Evolutionary conservation across 2,113 vertebrate species (phyloP).

Genomic region (Gasterosteus nipponicus): DNA sequence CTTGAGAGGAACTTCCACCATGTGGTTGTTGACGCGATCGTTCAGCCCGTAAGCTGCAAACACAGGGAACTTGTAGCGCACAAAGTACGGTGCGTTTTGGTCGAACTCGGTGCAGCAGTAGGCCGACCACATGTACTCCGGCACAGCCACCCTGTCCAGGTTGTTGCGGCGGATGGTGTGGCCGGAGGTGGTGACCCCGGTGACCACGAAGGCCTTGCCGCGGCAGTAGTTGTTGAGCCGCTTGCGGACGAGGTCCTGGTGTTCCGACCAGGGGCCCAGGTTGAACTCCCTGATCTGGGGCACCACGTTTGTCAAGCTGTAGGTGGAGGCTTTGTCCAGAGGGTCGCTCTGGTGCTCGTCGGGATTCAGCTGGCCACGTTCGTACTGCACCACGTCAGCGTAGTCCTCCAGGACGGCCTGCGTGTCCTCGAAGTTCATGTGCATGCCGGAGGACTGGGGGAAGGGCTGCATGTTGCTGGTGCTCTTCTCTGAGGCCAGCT

Average conservation of each 20-base stretch:
- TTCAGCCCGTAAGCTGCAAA: constrained; percentile 76
- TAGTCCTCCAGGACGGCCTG: constrained; percentile 80
- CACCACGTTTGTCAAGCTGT: constrained; percentile 78
- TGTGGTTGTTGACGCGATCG: constrained; percentile 71
- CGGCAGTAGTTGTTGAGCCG: constrained; percentile 80
- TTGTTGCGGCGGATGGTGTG: constrained; percentile 76
- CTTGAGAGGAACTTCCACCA: constrained; percentile 76
- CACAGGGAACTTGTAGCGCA: constrained; percentile 78
- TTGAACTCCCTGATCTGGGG: constrained; percentile 80
- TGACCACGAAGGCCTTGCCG: constrained; percentile 72
- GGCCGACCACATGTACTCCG: constrained; percentile 77
- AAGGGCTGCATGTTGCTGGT: constrained; percentile 81
- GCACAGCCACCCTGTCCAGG: constrained; percentile 70
- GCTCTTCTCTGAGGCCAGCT: constrained; percentile 76
- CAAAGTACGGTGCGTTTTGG: constrained; percentile 75
- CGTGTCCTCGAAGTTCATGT: constrained; percentile 80
- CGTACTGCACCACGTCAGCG: constrained; percentile 72
- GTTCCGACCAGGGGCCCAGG: constrained; percentile 76
- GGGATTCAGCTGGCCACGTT: constrained; percentile 75
- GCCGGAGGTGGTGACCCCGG: constrained; percentile 73
- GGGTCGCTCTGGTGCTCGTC: constrained; percentile 78
- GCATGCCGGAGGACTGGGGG: constrained; percentile 68
- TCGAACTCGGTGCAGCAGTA: constrained; percentile 78
- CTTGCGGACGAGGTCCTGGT: constrained; percentile 75
- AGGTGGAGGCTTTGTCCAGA: constrained; percentile 78